Base-by-base conservation (phyloP, 1,140 invertebrate genomes). In the Mesaphorura yosii region DNA sequence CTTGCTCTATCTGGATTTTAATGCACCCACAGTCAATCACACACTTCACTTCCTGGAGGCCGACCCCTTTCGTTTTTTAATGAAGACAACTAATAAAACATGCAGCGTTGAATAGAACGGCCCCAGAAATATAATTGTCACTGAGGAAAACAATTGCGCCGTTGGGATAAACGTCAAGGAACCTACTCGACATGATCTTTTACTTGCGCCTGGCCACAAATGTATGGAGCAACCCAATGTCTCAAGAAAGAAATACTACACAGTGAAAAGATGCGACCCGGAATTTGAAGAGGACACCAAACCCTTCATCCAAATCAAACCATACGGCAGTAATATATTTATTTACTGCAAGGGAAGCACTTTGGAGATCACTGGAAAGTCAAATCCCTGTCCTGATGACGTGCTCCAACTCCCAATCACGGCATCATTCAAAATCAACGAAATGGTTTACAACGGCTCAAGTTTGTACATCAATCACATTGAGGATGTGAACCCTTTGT, bases 101-200 rank as follows among this genome's bases (percentile, higher is more conserved):
- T 58, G 57, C 37, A 39, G 2, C 15, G 20, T 47, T 1, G 51
- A 37, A 15, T 58, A 58, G 26, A 28, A 15, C 17, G 57, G 57
- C 10, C 57, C 57, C n/a, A 12, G 25, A 26, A 20, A 25, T 6
- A 48, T 49, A 20, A 44, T 50, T 2, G 25, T 54, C 1, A 51
- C 57, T 19, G 10, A 22, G 15, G n/a, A 51, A 15, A 34, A 54
- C 22, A 34, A 58, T 34, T 51, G 52, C 29, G 20, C 55, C 34
- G 50, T 51, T 23, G 19, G 27, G 31, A 22, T 48, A 10, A 10
- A 51, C 17, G 14, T 22, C 12, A 22, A 17, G 23, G 23, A 14
- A 27, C 23, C 12, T 7, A 14, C 12, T 5, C 4, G 10, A 6
- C 7, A 27, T 5, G 44, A 46, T 27, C 44, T 46, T 5, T 7